These are phyloP conservation scores for Branchipolynoe longqiensis DNA, from an alignment of 2,888 invertebrate genomes.

Conservation along the genomic window DNA sequence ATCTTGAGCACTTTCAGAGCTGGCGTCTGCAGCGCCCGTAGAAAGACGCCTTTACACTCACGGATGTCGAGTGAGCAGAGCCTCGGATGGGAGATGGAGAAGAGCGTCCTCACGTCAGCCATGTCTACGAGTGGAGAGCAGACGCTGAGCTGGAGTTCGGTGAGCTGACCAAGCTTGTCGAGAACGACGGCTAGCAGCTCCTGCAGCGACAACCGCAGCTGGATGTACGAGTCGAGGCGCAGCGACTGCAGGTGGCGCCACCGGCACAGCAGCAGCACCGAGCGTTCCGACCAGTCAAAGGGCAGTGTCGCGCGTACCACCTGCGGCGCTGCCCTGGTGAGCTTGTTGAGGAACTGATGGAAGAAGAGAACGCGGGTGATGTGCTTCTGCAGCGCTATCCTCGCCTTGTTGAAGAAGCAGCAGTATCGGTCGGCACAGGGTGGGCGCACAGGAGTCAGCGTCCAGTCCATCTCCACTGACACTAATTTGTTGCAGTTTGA, in stretches of 20 bases:
- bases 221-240: constrained; percentile 11
- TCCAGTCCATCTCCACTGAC: constrained; percentile 31
- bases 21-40: neutral
- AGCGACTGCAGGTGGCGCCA: constrained; percentile 4
- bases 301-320: constrained; percentile 15
- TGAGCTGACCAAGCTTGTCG: neutral
- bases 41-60: constrained; percentile 30
- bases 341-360: constrained; percentile 43
- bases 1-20: neutral
- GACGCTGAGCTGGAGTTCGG: constrained; percentile 11
- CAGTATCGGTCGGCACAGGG: constrained; percentile 56
- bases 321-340: constrained; percentile 37
- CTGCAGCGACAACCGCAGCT: neutral
- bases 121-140: constrained; percentile 14
- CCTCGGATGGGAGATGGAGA: constrained; percentile 11
- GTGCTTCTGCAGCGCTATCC: constrained; percentile 42
- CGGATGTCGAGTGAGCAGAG: constrained; percentile 12
- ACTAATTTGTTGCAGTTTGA: constrained; percentile 35
- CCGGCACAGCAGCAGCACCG: constrained; percentile 52
- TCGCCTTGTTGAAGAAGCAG: constrained; percentile 59
- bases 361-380: constrained; percentile 26
- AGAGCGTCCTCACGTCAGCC: neutral
- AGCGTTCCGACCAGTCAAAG: constrained; percentile 57
- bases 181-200: constrained; percentile 45
- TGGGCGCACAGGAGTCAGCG: constrained; percentile 41